These are phyloP conservation scores for Lytechinus variegatus DNA, from an alignment of 35 echinoderm and acorn worm species.

Conservation along the genomic window DNA sequence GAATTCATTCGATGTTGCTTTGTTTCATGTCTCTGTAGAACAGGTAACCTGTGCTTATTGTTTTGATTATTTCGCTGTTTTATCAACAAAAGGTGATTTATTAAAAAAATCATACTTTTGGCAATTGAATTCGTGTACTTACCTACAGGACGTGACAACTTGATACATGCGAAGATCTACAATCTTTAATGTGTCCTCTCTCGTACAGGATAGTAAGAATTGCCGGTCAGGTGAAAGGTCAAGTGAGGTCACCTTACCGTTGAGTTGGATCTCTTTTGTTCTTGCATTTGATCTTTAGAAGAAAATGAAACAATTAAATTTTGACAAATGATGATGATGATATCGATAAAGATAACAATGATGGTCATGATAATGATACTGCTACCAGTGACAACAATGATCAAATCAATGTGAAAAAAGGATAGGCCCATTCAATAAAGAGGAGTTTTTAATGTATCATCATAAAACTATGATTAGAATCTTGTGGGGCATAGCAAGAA, in stretches of 20 bases:
- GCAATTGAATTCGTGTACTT: constrained; percentile 46
- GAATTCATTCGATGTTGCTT: no score
- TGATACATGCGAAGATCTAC: constrained; percentile 89
- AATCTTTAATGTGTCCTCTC: constrained; percentile 74
- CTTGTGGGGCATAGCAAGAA: no score
- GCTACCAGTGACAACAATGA: not conserved
- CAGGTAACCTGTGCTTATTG: no score
- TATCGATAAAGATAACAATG: not conserved
- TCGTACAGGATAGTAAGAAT: constrained; percentile 66
- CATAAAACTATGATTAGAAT: no score
- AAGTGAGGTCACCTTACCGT: constrained; percentile 91
- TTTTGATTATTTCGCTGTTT: no score
- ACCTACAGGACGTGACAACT: constrained; percentile 73
- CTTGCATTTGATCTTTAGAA: constrained; percentile 70
- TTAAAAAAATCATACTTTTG: no score
- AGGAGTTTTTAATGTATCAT: no score
- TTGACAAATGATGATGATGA: not conserved
- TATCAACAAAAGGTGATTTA: no score
- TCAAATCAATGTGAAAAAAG: no score
- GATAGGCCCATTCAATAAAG: no score
- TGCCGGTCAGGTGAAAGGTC: constrained; percentile 80
- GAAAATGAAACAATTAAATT: not conserved
- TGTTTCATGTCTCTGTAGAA: no score
- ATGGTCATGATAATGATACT: not conserved
- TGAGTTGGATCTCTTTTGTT: constrained; percentile 75